phyloP scores from a whole-genome alignment of 2,888 invertebrate species.

The Lasioglossum morio region DNA sequence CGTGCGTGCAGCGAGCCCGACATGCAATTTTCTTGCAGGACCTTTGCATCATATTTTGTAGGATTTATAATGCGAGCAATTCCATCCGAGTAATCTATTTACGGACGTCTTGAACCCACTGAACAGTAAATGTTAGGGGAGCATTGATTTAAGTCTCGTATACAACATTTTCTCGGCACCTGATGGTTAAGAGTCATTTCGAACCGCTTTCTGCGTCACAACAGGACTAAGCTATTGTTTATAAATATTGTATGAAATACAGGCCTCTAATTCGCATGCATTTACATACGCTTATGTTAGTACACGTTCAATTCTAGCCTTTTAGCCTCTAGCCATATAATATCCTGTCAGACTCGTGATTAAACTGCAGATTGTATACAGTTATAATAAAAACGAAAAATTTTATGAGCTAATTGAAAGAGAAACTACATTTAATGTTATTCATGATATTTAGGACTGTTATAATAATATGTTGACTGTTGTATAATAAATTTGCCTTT shows the following conservation, averaged over 20 bases:
- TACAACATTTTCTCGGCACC: slow-evolving; percentile 10
- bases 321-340: background rate
- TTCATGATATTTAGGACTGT: no score
- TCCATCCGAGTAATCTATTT: background rate
- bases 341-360: background rate
- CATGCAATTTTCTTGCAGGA: slow-evolving; percentile 50
- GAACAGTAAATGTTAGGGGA: slow-evolving; percentile 9
- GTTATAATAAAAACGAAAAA: background rate
- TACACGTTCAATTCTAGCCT: background rate
- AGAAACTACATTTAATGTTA: background rate
- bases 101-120: background rate
- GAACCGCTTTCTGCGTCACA: background rate
- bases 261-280: background rate
- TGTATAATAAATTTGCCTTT: background rate
- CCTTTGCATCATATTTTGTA: background rate
- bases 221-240: background rate
- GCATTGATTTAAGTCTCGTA: slow-evolving; percentile 5
- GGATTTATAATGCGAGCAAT: background rate
- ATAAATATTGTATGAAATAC: background rate
- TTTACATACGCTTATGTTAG: background rate
- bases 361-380: background rate
- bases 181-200: background rate
- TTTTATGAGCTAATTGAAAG: background rate
- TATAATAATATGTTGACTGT: no score
- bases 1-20: slow-evolving; percentile 30